A percentile compares a stretch with the other conserved stretches of the same genome.
These are phyloP conservation scores for Urocyon cinereoargenteus DNA, from an alignment of 2,797 vertebrate genomes.

Conservation along the genomic window DNA sequence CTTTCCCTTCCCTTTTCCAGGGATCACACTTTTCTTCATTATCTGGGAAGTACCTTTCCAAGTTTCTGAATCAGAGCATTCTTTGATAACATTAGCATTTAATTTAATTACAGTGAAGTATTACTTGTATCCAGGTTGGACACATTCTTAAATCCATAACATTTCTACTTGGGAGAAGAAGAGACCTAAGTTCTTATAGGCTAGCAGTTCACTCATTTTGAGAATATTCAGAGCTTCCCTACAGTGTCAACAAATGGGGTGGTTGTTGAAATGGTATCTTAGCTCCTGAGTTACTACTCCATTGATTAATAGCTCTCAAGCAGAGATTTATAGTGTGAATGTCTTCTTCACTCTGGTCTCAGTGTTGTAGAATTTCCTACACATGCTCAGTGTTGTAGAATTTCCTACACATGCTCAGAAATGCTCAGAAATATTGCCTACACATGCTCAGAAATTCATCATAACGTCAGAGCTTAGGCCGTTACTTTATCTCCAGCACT, in stretches of 20 bases:
- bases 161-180: neutral
- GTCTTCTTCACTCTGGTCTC: neutral
- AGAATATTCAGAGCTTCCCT: neutral
- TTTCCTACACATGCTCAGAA: too few relatives aligned
- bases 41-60: neutral
- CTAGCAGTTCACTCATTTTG: neutral
- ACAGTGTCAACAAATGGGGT: neutral
- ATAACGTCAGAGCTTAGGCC: neutral
- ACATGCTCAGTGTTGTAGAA: neutral
- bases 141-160: neutral
- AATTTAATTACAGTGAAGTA: neutral
- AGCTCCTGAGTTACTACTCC: neutral
- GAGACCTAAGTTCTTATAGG: neutral
- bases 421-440: neutral
- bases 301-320: neutral
- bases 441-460: too few relatives aligned
- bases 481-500: constrained; percentile 25
- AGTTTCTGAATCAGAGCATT: neutral
- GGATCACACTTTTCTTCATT: neutral
- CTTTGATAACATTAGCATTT: neutral
- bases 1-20: neutral
- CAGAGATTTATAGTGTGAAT: neutral
- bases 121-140: neutral
- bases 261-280: constrained; percentile 2
- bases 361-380: neutral